Percentiles rank a stretch among this genome's conserved stretches.
Evolutionary conservation across 1,140 invertebrate genomes (phyloP).

Genomic region (Ladona fulva): DNA sequence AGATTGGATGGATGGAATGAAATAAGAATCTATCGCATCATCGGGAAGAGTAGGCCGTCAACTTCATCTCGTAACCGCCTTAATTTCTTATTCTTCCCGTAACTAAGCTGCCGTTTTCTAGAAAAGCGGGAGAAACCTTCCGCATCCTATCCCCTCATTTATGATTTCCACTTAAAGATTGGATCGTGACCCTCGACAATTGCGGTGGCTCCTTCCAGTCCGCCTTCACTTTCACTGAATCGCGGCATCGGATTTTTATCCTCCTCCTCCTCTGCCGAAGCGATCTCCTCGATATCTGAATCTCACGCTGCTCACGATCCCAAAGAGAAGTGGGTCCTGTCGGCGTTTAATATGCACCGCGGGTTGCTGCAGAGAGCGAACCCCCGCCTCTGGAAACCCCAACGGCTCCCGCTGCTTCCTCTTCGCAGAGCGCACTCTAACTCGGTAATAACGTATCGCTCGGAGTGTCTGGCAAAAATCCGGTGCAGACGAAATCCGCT

Average conservation of each 20-base stretch:
- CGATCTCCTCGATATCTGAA: background rate
- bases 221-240: background rate
- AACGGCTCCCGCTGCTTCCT: background rate
- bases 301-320: background rate
- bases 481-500: no score
- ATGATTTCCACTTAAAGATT: background rate
- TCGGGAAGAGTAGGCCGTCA: no score
- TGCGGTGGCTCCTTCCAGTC: background rate
- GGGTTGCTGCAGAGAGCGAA: background rate
- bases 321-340: background rate
- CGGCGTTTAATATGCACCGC: background rate
- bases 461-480: background rate
- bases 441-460: background rate
- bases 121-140: background rate
- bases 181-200: background rate
- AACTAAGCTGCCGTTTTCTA: background rate
- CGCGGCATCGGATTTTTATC: background rate
- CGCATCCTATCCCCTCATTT: background rate
- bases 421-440: background rate
- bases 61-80: no score
- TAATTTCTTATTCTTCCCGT: no score
- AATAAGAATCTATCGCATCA: no score
- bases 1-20: no score
- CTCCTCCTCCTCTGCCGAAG: no score
- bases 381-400: background rate